Conservation (phyloP, 1,140 invertebrate species). For the Trissolcus basalis region DNA sequence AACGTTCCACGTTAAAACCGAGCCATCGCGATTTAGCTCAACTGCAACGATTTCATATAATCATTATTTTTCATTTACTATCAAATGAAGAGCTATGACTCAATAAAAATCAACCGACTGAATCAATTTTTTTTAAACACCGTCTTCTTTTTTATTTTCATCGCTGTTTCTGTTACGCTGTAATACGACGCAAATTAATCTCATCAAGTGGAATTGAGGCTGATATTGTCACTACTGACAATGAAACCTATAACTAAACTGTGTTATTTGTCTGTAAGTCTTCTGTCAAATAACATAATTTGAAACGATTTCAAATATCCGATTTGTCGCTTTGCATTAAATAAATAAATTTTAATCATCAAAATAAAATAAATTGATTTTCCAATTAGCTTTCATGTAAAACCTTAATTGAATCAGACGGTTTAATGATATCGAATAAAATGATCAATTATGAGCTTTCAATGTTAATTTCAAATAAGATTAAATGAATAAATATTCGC, state of each 20-base stretch:
- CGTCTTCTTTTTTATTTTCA: not conserved
- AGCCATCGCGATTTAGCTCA: constrained; percentile 26
- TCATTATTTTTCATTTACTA: constrained; percentile 1
- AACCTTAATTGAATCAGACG: no score
- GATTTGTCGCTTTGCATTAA: constrained; percentile 2
- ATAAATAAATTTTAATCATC: not conserved
- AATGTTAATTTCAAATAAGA: no score
- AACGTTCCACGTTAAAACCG: constrained; percentile 20
- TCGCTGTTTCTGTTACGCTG: no score
- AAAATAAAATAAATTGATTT: not conserved
- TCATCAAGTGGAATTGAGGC: constrained; percentile 15
- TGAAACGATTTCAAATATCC: constrained; percentile 3
- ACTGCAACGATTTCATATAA: constrained; percentile 30
- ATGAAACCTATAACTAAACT: constrained; percentile 30
- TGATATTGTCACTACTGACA: constrained; percentile 22
- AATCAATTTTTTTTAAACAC: no score
- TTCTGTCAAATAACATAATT: constrained; percentile 26
- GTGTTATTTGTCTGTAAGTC: constrained; percentile 32
- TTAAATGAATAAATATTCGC: no score
- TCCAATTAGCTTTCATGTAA: no score
- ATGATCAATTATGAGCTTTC: no score
- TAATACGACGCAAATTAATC: not conserved
- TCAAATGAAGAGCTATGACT: not conserved
- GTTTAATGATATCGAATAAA: no score
- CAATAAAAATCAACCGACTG: no score